Evolutionary conservation across 2,797 vertebrate genomes (phyloP).

Genomic region (Phrynocephalus vlangalii): DNA sequence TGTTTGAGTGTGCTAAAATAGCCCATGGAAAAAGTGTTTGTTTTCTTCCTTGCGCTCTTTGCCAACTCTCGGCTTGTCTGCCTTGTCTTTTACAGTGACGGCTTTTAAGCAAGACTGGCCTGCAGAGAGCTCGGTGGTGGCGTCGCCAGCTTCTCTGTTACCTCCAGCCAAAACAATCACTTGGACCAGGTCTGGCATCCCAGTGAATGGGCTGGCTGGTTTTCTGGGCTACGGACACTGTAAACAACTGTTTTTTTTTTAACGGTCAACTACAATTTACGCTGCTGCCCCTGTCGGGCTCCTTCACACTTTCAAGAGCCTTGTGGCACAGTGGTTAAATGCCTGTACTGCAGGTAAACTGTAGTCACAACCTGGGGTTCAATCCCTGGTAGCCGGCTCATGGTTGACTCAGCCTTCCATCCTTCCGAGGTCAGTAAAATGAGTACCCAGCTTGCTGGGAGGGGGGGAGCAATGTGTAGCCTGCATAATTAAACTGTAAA

Average conservation of each 20-base stretch:
- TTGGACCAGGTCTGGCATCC: slow-evolving; percentile 16
- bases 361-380: too few species aligned
- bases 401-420: too few species aligned
- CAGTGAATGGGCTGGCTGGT: neutral
- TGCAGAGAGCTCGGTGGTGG: neutral
- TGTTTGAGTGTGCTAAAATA: slow-evolving; percentile 62
- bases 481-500: too few species aligned
- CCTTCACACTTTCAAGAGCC: neutral
- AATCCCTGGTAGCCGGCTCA: too few species aligned
- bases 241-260: neutral
- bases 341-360: too few species aligned
- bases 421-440: too few species aligned
- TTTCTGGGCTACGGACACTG: neutral
- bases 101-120: slow-evolving; percentile 49
- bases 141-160: slow-evolving; percentile 13
- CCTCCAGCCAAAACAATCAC: slow-evolving; percentile 35
- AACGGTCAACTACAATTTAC: neutral
- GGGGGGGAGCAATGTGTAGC: too few species aligned
- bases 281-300: neutral
- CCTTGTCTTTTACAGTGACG: slow-evolving; percentile 57
- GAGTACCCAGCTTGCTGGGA: too few species aligned
- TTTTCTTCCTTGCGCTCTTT: slow-evolving; percentile 70
- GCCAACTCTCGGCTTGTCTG: slow-evolving; percentile 60
- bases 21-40: slow-evolving; percentile 63
- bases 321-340: too few species aligned